A percentile compares a stretch with the other conserved stretches of the same genome.
These are phyloP conservation scores for Lycaena phlaeas DNA, from an alignment of 2,888 invertebrate species.

Conservation along the genomic window DNA sequence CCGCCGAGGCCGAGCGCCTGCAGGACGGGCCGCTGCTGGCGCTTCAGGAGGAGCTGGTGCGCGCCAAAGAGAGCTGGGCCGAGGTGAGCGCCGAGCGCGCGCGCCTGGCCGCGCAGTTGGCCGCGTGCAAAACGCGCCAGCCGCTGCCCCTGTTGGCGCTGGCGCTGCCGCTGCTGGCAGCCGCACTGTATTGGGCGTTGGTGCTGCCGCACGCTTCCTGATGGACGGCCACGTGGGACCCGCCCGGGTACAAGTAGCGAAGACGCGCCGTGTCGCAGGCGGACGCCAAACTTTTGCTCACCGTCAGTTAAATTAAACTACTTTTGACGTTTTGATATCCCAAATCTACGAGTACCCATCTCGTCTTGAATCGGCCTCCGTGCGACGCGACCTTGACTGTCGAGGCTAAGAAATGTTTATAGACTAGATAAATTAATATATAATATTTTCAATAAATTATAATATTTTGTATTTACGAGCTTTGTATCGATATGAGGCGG, in stretches of 20 bases:
- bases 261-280: constrained; percentile 12
- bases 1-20: constrained; percentile 36
- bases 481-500: constrained; percentile 1
- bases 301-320: too few relatives aligned
- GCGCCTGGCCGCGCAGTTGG: constrained; percentile 74
- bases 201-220: constrained; percentile 74
- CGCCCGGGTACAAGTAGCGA: constrained; percentile 59
- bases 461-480: constrained; percentile 23
- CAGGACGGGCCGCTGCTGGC: constrained; percentile 72
- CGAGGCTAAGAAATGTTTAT: constrained; percentile 35
- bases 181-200: constrained; percentile 74
- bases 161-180: constrained; percentile 71
- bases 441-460: constrained; percentile 14
- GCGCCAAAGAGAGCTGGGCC: constrained; percentile 81
- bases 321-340: too few relatives aligned
- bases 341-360: too few relatives aligned
- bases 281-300: constrained; percentile 23
- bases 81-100: constrained; percentile 76
- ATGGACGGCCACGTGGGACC: constrained; percentile 75
- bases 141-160: constrained; percentile 73
- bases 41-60: constrained; percentile 81
- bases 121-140: constrained; percentile 70
- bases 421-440: constrained; percentile 39
- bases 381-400: not conserved
- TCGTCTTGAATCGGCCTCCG: too few relatives aligned